Evolutionary conservation across 2,113 vertebrate genomes (phyloP).

Genomic region (Podarcis raffonei): DNA sequence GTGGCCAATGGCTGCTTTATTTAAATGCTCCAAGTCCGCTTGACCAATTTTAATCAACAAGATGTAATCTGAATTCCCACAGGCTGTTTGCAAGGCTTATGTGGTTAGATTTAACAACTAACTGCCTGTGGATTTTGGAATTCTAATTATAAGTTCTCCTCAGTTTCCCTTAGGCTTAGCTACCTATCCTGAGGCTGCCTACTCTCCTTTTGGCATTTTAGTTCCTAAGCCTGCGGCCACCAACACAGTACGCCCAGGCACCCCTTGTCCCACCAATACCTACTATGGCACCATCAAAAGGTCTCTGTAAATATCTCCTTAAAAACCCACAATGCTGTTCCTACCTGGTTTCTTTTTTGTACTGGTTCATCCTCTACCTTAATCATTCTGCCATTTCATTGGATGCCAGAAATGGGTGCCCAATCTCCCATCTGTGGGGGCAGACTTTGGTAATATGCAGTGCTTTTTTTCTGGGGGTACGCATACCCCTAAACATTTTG

Average conservation of each 20-base stretch:
- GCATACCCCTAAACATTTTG: too few species aligned
- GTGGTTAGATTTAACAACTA: neutral
- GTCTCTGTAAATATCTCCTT: too few species aligned
- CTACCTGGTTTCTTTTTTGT: too few species aligned
- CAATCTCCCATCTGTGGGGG: too few species aligned
- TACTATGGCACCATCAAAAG: too few species aligned
- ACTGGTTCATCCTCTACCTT: too few species aligned
- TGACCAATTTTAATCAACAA: neutral
- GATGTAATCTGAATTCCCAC: conserved; percentile 7
- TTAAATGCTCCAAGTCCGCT: neutral
- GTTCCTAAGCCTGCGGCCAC: neutral
- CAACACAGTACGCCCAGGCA: neutral
- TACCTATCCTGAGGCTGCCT: neutral
- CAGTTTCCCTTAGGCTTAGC: neutral
- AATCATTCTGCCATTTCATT: too few species aligned
- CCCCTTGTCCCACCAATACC: too few species aligned
- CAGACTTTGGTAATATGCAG: too few species aligned
- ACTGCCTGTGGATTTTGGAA: neutral
- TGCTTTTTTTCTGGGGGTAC: too few species aligned
- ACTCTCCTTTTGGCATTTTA: neutral
- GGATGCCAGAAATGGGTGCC: too few species aligned
- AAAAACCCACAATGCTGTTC: too few species aligned
- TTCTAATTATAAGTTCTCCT: neutral
- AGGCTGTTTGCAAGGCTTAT: neutral
- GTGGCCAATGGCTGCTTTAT: conserved; percentile 6